These are phyloP conservation scores for mouse (Mus musculus) DNA, from an alignment of 2,113 vertebrate species.

Conservation along the genomic window DNA sequence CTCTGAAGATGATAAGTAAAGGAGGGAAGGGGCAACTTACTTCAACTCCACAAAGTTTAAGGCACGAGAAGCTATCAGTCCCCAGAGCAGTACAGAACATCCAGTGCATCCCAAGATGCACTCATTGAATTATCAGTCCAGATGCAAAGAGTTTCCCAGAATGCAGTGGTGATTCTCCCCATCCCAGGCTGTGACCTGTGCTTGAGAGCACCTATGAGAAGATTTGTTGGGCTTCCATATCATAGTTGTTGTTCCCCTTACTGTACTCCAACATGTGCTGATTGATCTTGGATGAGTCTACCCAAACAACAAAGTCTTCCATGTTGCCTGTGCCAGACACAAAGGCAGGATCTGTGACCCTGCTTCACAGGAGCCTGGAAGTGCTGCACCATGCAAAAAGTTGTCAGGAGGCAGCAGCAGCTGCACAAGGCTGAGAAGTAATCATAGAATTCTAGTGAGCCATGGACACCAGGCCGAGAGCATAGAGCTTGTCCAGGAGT, in stretches of 20 bases:
- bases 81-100: background rate
- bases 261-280: conserved; percentile 96
- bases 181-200: background rate
- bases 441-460: conserved; percentile 91
- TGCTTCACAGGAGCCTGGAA: conserved; percentile 95
- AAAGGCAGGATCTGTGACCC: conserved; percentile 95
- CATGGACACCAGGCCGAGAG: conserved; percentile 90
- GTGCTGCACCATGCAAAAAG: conserved; percentile 95
- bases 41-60: background rate
- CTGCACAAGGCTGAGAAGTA: conserved; percentile 93
- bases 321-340: conserved; percentile 87
- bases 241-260: conserved; percentile 90
- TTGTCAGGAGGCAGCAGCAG: conserved; percentile 94
- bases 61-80: background rate
- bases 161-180: background rate
- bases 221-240: conserved; percentile 79
- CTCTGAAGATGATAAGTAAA: background rate
- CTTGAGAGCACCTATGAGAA: background rate
- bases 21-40: rapidly evolving
- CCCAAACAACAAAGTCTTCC: conserved; percentile 98
- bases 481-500: conserved; percentile 92
- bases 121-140: background rate
- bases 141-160: background rate
- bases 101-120: background rate
- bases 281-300: conserved; percentile 95